phyloP scores from a whole-genome alignment of 2,113 vertebrate genomes.

The Raja brachyura region DNA sequence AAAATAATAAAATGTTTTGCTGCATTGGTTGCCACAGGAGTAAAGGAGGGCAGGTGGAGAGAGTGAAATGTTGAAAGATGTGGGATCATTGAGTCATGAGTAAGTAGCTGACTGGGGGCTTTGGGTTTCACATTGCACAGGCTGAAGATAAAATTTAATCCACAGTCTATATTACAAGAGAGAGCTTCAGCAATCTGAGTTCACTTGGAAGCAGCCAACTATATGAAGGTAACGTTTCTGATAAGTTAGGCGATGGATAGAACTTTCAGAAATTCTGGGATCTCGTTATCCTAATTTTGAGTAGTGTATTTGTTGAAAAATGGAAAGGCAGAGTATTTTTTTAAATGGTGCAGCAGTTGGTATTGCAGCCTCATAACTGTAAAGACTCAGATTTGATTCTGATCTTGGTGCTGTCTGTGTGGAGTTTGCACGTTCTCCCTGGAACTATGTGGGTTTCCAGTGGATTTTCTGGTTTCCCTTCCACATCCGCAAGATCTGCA shows the following conservation, averaged over 20 bases:
- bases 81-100: background rate
- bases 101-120: background rate
- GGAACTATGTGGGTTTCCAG: no score
- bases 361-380: no score
- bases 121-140: conserved; percentile 3
- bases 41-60: background rate
- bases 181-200: background rate
- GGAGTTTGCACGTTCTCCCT: no score
- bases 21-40: background rate
- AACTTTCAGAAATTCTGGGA: background rate
- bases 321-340: no score
- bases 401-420: no score
- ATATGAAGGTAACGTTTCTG: background rate
- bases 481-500: no score
- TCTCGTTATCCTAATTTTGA: background rate
- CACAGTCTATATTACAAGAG: background rate
- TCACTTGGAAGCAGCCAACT: background rate
- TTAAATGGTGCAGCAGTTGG: no score
- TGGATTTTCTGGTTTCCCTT: no score
- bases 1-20: background rate
- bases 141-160: background rate
- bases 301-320: background rate
- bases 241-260: background rate
- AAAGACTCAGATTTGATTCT: no score
- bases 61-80: conserved; percentile 12